Percentiles rank a stretch among this genome's conserved stretches.
Evolutionary conservation across 2,888 invertebrate species (phyloP).

Genomic region (Trissoscelio sp.): DNA sequence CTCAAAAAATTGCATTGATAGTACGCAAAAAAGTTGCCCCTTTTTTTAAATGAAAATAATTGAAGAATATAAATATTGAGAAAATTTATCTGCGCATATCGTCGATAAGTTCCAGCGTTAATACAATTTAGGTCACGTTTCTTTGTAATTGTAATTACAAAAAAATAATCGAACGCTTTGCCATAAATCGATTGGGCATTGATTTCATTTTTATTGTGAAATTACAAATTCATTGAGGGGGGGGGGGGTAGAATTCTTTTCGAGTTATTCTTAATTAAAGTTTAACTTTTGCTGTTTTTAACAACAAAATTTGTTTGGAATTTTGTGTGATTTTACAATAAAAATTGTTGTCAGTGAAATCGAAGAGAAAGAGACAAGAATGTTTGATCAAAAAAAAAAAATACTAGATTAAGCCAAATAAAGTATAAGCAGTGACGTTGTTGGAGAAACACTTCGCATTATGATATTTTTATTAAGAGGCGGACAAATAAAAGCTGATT

Average conservation of each 20-base stretch:
- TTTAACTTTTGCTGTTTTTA: no score
- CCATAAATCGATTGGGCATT: no score
- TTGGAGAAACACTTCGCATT: constrained; percentile 28
- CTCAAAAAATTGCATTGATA: constrained; percentile 87
- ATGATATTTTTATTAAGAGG: constrained; percentile 46
- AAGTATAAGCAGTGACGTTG: constrained; percentile 28
- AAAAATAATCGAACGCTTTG: constrained; percentile 28
- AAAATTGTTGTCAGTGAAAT: no score
- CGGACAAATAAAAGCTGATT: constrained; percentile 18
- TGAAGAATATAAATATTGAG: no score
- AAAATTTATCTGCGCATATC: constrained; percentile 27
- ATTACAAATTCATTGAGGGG: no score
- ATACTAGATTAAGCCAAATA: constrained; percentile 41
- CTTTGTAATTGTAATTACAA: neutral
- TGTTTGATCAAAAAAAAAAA: constrained; percentile 34
- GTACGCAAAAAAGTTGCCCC: neutral
- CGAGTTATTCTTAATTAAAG: no score
- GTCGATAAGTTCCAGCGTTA: constrained; percentile 15
- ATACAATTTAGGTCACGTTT: constrained; percentile 9
- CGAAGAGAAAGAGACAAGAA: neutral
- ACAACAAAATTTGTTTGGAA: no score
- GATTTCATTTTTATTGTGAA: no score
- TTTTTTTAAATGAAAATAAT: neutral
- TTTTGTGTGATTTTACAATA: no score
- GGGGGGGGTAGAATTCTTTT: no score